A percentile compares a stretch with the other conserved stretches of the same genome.
These are phyloP conservation scores for Oostethus manadensis DNA, from an alignment of 2,113 vertebrate species.

Conservation along the genomic window DNA sequence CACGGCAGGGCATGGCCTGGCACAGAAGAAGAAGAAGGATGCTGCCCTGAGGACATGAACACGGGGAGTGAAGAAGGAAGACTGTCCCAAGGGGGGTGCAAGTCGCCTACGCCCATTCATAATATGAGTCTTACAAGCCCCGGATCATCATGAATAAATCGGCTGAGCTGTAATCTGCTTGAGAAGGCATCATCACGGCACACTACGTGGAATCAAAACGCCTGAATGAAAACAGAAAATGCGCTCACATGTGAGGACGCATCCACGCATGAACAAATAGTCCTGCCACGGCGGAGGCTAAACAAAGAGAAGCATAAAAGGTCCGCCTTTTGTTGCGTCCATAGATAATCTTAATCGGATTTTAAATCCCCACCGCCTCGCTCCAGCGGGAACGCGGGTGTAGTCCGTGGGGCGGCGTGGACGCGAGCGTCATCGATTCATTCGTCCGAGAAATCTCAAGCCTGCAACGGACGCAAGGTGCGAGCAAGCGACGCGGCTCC, in stretches of 20 bases:
- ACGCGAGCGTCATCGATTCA: slow-evolving; percentile 15
- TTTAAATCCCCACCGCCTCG: slow-evolving; percentile 45
- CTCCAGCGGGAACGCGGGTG: slow-evolving; percentile 19
- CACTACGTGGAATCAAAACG: not conserved
- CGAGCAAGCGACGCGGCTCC: not conserved
- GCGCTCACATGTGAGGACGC: slow-evolving; percentile 3
- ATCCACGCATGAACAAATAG: slow-evolving; percentile 16
- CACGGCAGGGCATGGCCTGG: slow-evolving; percentile 33
- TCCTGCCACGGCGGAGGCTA: slow-evolving; percentile 23
- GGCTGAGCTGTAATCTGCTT: slow-evolving; percentile 20
- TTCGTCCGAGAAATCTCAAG: slow-evolving; percentile 19
- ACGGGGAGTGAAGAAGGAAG: slow-evolving; percentile 4
- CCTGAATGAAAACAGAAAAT: not conserved
- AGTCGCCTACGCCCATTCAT: slow-evolving; percentile 64
- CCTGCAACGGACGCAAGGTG: slow-evolving; percentile 46
- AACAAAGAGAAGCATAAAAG: slow-evolving; percentile 60
- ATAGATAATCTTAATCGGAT: slow-evolving; percentile 67
- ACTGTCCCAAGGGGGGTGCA: slow-evolving; percentile 18
- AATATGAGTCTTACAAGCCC: slow-evolving; percentile 47
- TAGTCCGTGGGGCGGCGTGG: slow-evolving; percentile 13
- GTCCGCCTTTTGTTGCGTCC: slow-evolving; percentile 57
- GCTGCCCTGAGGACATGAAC: slow-evolving; percentile 29
- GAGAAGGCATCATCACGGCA: slow-evolving; percentile 21
- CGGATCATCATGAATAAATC: slow-evolving; percentile 38
- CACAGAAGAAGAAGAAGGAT: slow-evolving; percentile 6